Conservation (phyloP, 2,888 invertebrate genomes). For the Lymantria dispar region DNA sequence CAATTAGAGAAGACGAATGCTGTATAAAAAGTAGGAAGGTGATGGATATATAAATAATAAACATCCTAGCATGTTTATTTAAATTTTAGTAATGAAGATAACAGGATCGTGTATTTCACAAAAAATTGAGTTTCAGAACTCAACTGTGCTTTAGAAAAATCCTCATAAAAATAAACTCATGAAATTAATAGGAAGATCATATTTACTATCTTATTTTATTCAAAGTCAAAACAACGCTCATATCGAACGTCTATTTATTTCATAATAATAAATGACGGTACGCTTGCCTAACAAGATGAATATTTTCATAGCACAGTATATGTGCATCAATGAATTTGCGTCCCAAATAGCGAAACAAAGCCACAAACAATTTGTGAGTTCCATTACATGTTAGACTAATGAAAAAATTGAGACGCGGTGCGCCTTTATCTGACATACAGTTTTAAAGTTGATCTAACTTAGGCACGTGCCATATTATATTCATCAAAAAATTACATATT, state of each 20-base stretch:
- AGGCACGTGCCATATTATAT: slow-evolving; percentile 20
- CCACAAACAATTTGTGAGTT: slow-evolving; percentile 64
- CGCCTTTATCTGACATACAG: slow-evolving; percentile 32
- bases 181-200: too few species aligned
- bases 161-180: too few species aligned
- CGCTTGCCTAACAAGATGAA: slow-evolving; percentile 68
- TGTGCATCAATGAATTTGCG: slow-evolving; percentile 59
- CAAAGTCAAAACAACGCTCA: not conserved
- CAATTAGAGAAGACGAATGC: too few species aligned
- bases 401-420: slow-evolving; percentile 39
- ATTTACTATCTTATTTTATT: too few species aligned
- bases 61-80: too few species aligned
- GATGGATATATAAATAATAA: too few species aligned
- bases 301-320: slow-evolving; percentile 46
- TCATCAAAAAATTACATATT: not conserved
- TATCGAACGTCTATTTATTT: slow-evolving; percentile 27
- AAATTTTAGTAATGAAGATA: too few species aligned
- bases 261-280: slow-evolving; percentile 67
- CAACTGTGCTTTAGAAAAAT: too few species aligned
- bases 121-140: too few species aligned
- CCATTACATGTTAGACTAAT: slow-evolving; percentile 54
- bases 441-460: slow-evolving; percentile 1
- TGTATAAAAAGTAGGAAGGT: too few species aligned
- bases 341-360: slow-evolving; percentile 63
- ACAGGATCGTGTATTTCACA: too few species aligned